Evolutionary conservation across 2,888 invertebrate species (phyloP).

Genomic region (Eupithecia subfuscata): DNA sequence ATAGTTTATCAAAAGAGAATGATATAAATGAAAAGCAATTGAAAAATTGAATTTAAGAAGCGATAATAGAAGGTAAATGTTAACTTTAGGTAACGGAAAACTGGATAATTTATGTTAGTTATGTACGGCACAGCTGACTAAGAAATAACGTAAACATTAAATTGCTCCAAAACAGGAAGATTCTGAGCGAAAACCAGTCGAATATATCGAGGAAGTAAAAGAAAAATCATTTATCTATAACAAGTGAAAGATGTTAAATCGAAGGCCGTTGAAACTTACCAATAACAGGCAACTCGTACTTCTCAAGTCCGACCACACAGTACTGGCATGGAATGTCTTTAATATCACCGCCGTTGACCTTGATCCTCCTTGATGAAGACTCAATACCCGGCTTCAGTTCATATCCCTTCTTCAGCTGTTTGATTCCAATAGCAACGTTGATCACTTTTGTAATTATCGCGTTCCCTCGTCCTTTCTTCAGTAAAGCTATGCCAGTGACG

Average conservation of each 20-base stretch:
- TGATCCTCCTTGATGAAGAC: conserved; percentile 85
- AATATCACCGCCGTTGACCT: conserved; percentile 85
- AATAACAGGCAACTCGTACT: conserved; percentile 88
- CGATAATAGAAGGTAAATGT: not conserved
- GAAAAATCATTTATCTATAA: not conserved
- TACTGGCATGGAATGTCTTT: conserved; percentile 88
- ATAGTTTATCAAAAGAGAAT: not conserved
- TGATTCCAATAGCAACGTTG: conserved; percentile 84
- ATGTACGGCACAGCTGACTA: not conserved
- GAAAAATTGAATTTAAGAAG: not conserved
- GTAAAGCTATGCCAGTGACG: conserved; percentile 84
- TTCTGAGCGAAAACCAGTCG: not conserved
- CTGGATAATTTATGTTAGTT: not conserved
- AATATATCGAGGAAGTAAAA: not conserved
- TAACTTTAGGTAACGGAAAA: not conserved
- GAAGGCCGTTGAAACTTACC: conserved; percentile 73
- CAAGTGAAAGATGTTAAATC: not conserved
- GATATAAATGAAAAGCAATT: too few species aligned
- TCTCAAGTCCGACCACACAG: conserved; percentile 86
- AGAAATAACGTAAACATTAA: not conserved
- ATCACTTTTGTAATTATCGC: conserved; percentile 83
- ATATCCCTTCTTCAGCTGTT: conserved; percentile 82
- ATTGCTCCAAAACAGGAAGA: not conserved
- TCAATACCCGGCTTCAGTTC: conserved; percentile 87
- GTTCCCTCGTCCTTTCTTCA: conserved; percentile 78